Conservation (phyloP, 2,113 vertebrate genomes). For the Chaetodon trifascialis region DNA sequence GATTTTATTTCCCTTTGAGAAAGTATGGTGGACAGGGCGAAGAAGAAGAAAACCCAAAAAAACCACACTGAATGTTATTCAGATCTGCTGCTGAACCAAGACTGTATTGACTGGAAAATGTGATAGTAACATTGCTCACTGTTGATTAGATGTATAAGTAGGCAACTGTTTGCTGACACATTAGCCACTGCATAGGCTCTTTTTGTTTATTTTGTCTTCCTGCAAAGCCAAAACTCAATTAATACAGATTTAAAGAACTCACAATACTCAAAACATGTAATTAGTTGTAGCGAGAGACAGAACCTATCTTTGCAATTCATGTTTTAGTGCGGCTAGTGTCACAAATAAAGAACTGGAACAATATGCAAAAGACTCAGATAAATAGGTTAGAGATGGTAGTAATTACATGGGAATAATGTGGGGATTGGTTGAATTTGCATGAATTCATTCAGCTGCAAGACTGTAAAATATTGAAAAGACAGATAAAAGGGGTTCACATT, state of each 20-base stretch:
- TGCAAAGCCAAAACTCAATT: conserved; percentile 1
- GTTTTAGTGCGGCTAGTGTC: neutral
- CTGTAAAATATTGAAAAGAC: conserved; percentile 10
- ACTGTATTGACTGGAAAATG: neutral
- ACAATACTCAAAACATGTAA: conserved; percentile 14
- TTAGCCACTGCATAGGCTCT: neutral
- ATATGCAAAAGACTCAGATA: conserved; percentile 20
- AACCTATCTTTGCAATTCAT: neutral
- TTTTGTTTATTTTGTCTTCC: neutral
- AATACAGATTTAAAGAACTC: conserved; percentile 12
- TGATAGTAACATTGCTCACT: neutral
- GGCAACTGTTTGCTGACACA: neutral
- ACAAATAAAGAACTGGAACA: conserved; percentile 28
- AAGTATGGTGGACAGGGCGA: neutral
- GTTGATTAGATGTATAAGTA: neutral
- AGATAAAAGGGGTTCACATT: conserved; percentile 11
- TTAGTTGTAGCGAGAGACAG: neutral
- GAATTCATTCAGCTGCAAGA: conserved; percentile 6
- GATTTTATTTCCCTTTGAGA: neutral
- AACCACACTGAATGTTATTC: neutral
- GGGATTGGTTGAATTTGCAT: conserved; percentile 19
- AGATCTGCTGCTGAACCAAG: neutral
- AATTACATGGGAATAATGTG: conserved; percentile 23
- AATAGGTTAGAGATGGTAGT: conserved; percentile 27
- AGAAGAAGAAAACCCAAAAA: neutral